Evolutionary conservation across 2,888 invertebrate genomes (phyloP).

Genomic region (Sarcophaga variegata): DNA sequence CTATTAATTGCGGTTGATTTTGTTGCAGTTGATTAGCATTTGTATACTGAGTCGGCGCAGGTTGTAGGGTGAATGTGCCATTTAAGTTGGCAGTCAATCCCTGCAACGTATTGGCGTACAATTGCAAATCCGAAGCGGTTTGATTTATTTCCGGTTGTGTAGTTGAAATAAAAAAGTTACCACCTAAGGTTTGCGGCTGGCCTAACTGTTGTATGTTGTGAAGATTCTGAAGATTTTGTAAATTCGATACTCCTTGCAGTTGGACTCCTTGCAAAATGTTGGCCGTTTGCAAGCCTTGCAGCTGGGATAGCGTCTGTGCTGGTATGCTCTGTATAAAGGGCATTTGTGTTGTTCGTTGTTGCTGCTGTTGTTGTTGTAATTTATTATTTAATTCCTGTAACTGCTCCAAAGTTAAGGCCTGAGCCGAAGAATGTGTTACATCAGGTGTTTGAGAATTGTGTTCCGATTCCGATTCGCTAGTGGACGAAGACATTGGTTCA

Average conservation of each 20-base stretch:
- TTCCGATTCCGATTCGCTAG: constrained; percentile 88
- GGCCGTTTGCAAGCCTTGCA: constrained; percentile 71
- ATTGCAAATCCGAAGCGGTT: constrained; percentile 74
- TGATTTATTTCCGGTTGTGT: constrained; percentile 53
- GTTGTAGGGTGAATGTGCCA: constrained; percentile 77
- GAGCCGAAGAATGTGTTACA: constrained; percentile 20
- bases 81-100: constrained; percentile 77
- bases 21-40: constrained; percentile 38
- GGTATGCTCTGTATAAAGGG: constrained; percentile 75
- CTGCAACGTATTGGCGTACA: constrained; percentile 78
- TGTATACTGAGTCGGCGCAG: constrained; percentile 61
- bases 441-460: constrained; percentile 82
- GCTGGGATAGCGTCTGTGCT: constrained; percentile 45
- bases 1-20: constrained; percentile 76
- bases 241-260: constrained; percentile 70
- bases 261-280: constrained; percentile 70
- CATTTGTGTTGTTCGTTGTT: constrained; percentile 65
- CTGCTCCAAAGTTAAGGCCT: constrained; percentile 72
- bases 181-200: constrained; percentile 77
- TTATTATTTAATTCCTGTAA: constrained; percentile 75
- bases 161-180: constrained; percentile 78
- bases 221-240: constrained; percentile 64
- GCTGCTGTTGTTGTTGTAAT: constrained; percentile 56
- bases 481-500: constrained; percentile 89
- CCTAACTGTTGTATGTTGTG: constrained; percentile 74